phyloP scores from a whole-genome alignment of 2,888 invertebrate species.

The Dinocampus coccinellae region DNA sequence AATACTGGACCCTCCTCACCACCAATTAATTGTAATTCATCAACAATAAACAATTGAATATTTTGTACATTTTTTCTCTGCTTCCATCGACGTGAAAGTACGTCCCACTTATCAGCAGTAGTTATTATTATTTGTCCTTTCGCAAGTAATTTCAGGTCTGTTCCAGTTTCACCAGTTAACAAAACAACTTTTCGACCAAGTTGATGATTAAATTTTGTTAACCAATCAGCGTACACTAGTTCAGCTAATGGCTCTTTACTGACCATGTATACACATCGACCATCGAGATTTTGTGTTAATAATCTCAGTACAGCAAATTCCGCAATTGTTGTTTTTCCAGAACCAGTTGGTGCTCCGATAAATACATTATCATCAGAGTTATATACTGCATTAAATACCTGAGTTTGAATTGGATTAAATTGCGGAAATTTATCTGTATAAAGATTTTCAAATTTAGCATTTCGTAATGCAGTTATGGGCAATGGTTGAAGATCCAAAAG shows the following conservation, averaged over 20 bases:
- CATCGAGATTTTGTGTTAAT: constrained; percentile 80
- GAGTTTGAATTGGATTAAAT: constrained; percentile 98
- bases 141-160: constrained; percentile 92
- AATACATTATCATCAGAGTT: constrained; percentile 99
- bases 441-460: constrained; percentile 86
- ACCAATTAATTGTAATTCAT: constrained; percentile 92
- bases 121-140: constrained; percentile 97
- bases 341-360: constrained; percentile 92
- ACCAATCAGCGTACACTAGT: constrained; percentile 91
- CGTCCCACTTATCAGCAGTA: constrained; percentile 99
- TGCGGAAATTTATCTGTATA: constrained; percentile 90
- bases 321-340: constrained; percentile 94
- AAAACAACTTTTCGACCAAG: constrained; percentile 90
- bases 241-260: constrained; percentile 94
- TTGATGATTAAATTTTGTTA: constrained; percentile 84
- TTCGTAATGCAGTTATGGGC: constrained; percentile 92
- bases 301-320: constrained; percentile 95
- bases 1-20: constrained; percentile 94
- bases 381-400: constrained; percentile 98
- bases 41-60: constrained; percentile 95
- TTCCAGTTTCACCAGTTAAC: constrained; percentile 96
- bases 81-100: constrained; percentile 97
- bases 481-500: constrained; percentile 96
- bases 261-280: constrained; percentile 93
- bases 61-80: constrained; percentile 98